These are phyloP conservation scores for Orchesella cincta DNA, from an alignment of 1,140 invertebrate genomes.

Conservation along the genomic window DNA sequence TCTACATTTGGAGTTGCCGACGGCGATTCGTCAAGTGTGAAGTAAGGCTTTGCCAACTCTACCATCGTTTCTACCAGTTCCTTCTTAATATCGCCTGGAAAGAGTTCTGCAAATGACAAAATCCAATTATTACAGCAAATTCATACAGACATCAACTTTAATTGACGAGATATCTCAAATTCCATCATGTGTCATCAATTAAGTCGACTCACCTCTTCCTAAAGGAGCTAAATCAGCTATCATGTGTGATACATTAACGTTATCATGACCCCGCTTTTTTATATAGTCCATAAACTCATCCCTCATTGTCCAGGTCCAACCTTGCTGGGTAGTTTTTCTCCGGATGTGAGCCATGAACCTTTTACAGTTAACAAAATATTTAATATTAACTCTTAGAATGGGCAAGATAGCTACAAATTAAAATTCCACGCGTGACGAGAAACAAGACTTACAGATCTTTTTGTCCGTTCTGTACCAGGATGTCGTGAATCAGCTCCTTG, in stretches of 20 bases:
- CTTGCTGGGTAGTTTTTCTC: not conserved
- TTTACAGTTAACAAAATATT: not conserved
- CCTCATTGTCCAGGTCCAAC: constrained; percentile 29
- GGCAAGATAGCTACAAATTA: not conserved
- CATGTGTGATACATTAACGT: constrained; percentile 40
- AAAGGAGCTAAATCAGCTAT: constrained; percentile 13
- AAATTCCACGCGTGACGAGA: not conserved
- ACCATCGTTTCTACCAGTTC: constrained; percentile 19
- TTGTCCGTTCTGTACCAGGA: constrained; percentile 23
- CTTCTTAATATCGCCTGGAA: not conserved
- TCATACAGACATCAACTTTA: no score
- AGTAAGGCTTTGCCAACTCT: constrained; percentile 21
- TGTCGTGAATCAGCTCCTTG: constrained; percentile 39
- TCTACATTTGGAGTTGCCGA: not conserved
- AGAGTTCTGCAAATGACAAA: not conserved
- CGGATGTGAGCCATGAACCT: constrained; percentile 14
- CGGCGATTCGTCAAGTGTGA: constrained; percentile 31
- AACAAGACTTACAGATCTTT: constrained; percentile 32
- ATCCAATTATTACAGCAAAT: no score
- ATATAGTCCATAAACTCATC: constrained; percentile 34
- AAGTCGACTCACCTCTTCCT: constrained; percentile 16
- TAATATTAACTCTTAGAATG: not conserved
- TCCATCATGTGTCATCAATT: not conserved
- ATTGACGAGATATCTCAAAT: no score
- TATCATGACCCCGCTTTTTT: constrained; percentile 10